Base-by-base conservation (phyloP, 1,140 invertebrate genomes). In the Saccostrea echinata region DNA sequence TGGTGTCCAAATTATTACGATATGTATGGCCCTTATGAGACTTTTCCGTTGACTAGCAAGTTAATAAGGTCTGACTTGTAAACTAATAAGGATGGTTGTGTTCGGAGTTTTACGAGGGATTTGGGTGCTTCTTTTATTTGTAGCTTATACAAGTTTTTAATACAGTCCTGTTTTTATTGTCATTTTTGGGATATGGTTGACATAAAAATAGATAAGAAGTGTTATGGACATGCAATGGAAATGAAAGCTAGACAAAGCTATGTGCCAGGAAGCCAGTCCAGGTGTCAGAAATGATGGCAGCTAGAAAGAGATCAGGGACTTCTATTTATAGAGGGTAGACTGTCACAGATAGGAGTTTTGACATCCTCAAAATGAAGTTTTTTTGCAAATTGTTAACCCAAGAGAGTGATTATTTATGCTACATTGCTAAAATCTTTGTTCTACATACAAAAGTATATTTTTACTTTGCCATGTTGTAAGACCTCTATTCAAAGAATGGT, bases 1-100 rank as follows among this genome's bases (percentile, higher is more conserved):
- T 43, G 81, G 55, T 87, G 86, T 82, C 86, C 80, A 61, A 83
- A 82, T 82, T 87, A 87, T 87, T 52, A 82, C 18, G 4, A 61
- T 81, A n/a, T 27, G 53, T 53, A 87, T 61, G 80, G 57, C 76
- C 43, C 86, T 53, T 53, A 12, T n/a, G 86, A 51, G 86, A 55
- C n/a, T 18, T 16, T 27, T 61, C 30, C 81, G 76, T 57, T 35
- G 80, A 87, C 86, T 55, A 61, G 43, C n/a, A 84, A 57, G 53
- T 55, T 84, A 84, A 84, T 61, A 55, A 57, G 43, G 55, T 84
- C 52, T 84, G 83, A 84, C 83, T 57, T 57, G 55, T 51, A 84
- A 84, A 84, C 83, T 53, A 57, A 84, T 84, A 84, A 84, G 55
- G 53, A 61, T 51, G 30, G 55, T 84, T 84, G 68, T 76, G 68